Evolutionary conservation across 2,113 vertebrate genomes (phyloP), one percentile per base, ranked within the genome.

Genomic region (Esox niger): DNA sequence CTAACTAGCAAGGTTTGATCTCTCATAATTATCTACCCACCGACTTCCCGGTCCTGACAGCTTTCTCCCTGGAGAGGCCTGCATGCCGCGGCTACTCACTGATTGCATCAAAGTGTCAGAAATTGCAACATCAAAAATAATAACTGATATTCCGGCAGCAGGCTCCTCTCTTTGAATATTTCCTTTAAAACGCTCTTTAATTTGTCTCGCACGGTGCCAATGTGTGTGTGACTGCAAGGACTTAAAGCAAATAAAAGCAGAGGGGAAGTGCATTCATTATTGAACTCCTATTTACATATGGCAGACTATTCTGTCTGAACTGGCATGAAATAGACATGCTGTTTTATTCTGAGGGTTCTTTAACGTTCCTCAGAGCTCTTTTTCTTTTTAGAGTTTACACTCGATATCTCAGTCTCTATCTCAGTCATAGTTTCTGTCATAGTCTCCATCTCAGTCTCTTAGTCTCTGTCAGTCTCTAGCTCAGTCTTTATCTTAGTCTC

Each of bases 21-120:
- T 98, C 95, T 90, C 93, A 94, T 95, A 93, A 96, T 96, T 93
- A 94, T 94, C 94, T 91, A 87, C 90, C 91, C 90, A 83, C 88
- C 90, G 89, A 89, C 88, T 93, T 91, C 91, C 89, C 91, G 82
- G 91, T 91, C 90, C 90, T 95, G 94, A 93, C 92, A 94, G 88
- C 89, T 90, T 85, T 75, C 83, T 91, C 92, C 91, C 91, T 78
- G 80, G 92, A 92, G 92, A 91, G 85, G 83, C 80, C 84, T 88
- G 89, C 89, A 84, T 89, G 80, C 85, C 72, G 76, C 79, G 88
- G 78, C 90, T 92, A 90, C 88, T 90, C 85, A 62, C 82, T 91
- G 87, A 90, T 88, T 90, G 81, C 90, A 88, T 90, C 83, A 92
- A 92, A 91, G 91, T 92, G 91, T 91, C 91, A 92, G 90, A 92